Percentiles rank a stretch among this genome's conserved stretches.
phyloP scores from a whole-genome alignment of 2,888 invertebrate species.

The Nomada fucata region DNA sequence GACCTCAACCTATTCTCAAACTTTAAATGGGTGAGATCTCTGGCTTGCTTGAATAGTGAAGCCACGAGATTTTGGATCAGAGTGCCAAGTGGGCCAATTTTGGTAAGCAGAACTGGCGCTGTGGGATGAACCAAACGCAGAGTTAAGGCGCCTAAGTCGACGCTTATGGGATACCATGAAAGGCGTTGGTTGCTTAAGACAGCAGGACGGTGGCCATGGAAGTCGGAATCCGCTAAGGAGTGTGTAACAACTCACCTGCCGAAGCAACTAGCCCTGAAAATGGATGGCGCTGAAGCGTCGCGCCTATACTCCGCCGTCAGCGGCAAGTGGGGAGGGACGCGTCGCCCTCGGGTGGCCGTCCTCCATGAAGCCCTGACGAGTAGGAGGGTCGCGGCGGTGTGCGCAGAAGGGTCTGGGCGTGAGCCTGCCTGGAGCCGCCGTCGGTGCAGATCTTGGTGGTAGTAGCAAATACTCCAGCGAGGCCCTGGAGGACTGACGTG shows the following conservation, averaged over 20 bases:
- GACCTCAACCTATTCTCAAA: background rate
- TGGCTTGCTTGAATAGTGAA: background rate
- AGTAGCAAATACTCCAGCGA: slow-evolving; percentile 87
- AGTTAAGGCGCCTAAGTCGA: slow-evolving; percentile 71
- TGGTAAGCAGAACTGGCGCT: slow-evolving; percentile 91
- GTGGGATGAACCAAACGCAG: slow-evolving; percentile 87
- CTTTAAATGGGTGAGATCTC: background rate
- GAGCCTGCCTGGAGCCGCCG: slow-evolving; percentile 83
- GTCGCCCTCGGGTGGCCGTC: slow-evolving; percentile 2
- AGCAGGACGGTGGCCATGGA: slow-evolving; percentile 88
- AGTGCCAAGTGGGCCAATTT: slow-evolving; percentile 47
- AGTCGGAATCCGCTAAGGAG: slow-evolving; percentile 86
- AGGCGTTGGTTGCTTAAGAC: slow-evolving; percentile 34
- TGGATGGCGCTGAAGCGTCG: slow-evolving; percentile 87
- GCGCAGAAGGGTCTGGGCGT: slow-evolving; percentile 78
- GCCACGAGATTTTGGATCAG: slow-evolving; percentile 28
- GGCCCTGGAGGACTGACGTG: slow-evolving; percentile 87
- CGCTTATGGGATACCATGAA: slow-evolving; percentile 63
- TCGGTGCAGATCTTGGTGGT: slow-evolving; percentile 85
- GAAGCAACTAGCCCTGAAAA: slow-evolving; percentile 89
- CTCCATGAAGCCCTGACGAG: slow-evolving; percentile 86
- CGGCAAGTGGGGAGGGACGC: slow-evolving; percentile 79
- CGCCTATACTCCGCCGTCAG: slow-evolving; percentile 86
- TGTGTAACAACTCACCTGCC: slow-evolving; percentile 84
- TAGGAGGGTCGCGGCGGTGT: slow-evolving; percentile 83